Conservation (phyloP, 1,140 invertebrate genomes). For the Whitmania pigra region DNA sequence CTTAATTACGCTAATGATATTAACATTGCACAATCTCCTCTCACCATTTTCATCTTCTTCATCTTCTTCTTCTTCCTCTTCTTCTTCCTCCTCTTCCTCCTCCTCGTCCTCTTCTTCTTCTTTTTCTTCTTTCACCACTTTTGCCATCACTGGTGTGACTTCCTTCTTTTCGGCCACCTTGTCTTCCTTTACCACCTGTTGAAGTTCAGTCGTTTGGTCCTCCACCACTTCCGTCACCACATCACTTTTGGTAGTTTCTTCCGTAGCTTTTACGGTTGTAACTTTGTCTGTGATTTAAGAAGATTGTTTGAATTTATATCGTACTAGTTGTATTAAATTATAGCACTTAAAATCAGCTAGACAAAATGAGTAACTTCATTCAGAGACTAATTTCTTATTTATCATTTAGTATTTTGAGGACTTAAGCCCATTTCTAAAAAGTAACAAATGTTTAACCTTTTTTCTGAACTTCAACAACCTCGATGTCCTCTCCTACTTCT, state of each 20-base stretch:
- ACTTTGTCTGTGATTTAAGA: not conserved
- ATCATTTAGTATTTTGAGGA: too few species aligned
- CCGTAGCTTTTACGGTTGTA: not conserved
- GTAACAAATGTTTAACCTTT: too few species aligned
- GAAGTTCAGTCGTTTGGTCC: not conserved
- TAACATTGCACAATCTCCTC: not conserved
- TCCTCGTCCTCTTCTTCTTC: constrained; percentile 1
- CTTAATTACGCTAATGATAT: too few species aligned
- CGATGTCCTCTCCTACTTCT: too few species aligned
- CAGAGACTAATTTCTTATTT: too few species aligned
- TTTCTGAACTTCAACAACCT: too few species aligned
- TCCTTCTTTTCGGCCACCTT: not conserved
- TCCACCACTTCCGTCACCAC: not conserved
- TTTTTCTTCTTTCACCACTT: constrained; percentile 6
- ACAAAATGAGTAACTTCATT: too few species aligned
- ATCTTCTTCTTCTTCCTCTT: not conserved
- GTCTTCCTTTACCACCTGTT: not conserved
- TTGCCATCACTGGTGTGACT: not conserved
- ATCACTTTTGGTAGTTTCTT: not conserved
- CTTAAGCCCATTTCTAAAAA: too few species aligned
- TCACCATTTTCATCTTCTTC: constrained; percentile 1
- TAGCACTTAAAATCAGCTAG: too few species aligned
- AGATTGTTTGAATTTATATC: too few species aligned
- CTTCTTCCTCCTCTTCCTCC: constrained; percentile 7
- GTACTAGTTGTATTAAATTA: too few species aligned